Evolutionary conservation across 2,113 vertebrate genomes (phyloP).

Genomic region (human): GRCh38 chr5:125542001-125542500

Average conservation of each 20-base stretch:
- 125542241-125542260: background rate
- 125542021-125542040: background rate
- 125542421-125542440: background rate
- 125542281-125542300: background rate
- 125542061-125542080: background rate
- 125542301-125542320: background rate
- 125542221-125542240: background rate
- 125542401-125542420: background rate
- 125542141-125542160: background rate
- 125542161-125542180: background rate
- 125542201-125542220: background rate
- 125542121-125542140: conserved; percentile 4
- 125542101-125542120: background rate
- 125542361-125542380: background rate
- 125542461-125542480: background rate
- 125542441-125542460: background rate
- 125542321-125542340: background rate
- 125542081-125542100: background rate
- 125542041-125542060: background rate
- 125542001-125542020: background rate
- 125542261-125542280: background rate
- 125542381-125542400: background rate
- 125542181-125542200: background rate
- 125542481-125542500: background rate
- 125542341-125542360: background rate